Base-by-base conservation (phyloP, 2,888 invertebrate genomes). In the Torymus tubicola region DNA sequence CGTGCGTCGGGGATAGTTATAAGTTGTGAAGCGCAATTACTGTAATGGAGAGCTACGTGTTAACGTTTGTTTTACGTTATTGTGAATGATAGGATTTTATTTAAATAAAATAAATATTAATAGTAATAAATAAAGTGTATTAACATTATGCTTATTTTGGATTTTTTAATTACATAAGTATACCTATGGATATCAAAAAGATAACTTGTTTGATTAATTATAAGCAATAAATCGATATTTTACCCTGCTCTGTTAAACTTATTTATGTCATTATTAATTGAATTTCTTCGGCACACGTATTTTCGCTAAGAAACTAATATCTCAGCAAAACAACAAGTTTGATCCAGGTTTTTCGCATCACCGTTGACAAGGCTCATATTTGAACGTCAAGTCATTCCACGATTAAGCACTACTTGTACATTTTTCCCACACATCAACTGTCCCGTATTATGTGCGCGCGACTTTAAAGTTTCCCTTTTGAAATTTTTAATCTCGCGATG, bases 371-470 rank as follows among this genome's bases (percentile, higher is more conserved):
- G 65, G n/a, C 65, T 60, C n/a, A n/a, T 52, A 24, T 63, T 8
- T 8, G 42, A 42, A 8, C 63, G 53, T 63, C 53, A 72, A 72
- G 72, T 8, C 42, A 42, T 55, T 55, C 14, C 11, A 11, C 67
- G 52, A 67, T 67, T 67, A 67, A 60, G 70, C 50, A 50, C 74
- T 65, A 57, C n/a, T 65, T 21, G 58, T 65, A 74, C 58, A 58
- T 74, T 74, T 68, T 68, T 74, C 42, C 57, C 60, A 12, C 60
- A 18, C 14, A 70, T 24, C 18, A 61, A 21, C 52, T 60, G 18
- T 16, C 16, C n/a, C 64, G 42, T 8, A n/a, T 42, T 1, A 8
- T 42, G 10, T 8, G 42, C 42, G 8, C 42, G 42, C 42, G 10
- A 21, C 21, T 21, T 21, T 21, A 21, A 21, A 21, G 21, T 21